A percentile compares a stretch with the other conserved stretches of the same genome.
These are phyloP conservation scores for Lasioglossum vierecki DNA, from an alignment of 2,888 invertebrate genomes.

Conservation along the genomic window DNA sequence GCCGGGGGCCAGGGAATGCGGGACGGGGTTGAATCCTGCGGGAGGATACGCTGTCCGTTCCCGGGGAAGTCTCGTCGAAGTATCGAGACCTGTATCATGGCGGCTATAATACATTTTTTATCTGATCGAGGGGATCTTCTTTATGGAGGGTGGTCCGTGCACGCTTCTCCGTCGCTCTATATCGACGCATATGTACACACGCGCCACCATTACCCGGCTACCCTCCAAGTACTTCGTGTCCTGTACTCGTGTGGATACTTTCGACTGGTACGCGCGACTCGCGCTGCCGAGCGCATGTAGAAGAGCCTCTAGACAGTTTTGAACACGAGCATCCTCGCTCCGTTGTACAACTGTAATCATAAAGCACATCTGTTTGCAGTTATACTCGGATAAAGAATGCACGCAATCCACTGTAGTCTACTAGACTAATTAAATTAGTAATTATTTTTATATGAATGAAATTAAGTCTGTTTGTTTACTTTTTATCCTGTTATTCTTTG, in stretches of 20 bases:
- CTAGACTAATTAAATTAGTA: not conserved
- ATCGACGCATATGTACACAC: constrained; percentile 63
- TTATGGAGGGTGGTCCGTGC: constrained; percentile 81
- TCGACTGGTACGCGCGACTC: constrained; percentile 1
- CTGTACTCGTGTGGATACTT: constrained; percentile 26
- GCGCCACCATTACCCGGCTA: constrained; percentile 48
- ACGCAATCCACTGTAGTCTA: not conserved
- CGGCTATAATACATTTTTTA: constrained; percentile 84
- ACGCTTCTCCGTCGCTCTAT: constrained; percentile 61
- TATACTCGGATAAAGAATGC: not conserved
- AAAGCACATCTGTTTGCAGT: not conserved
- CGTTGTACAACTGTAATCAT: not conserved
- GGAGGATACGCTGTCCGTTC: constrained; percentile 75
- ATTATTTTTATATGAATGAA: too few relatives aligned
- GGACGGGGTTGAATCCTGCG: constrained; percentile 64
- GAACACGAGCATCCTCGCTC: not conserved
- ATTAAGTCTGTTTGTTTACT: too few relatives aligned
- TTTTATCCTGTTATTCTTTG: too few relatives aligned
- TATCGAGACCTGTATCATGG: constrained; percentile 84
- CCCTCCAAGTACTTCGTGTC: constrained; percentile 10
- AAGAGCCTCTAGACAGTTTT: not conserved
- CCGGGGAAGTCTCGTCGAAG: constrained; percentile 76
- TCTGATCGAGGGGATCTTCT: constrained; percentile 84
- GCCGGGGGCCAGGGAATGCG: constrained; percentile 13
- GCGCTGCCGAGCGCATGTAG: not conserved